Percentiles rank a stretch among this genome's conserved stretches.
Conservation (phyloP, 2,797 vertebrate genomes). For the Labeo calbasu region DNA sequence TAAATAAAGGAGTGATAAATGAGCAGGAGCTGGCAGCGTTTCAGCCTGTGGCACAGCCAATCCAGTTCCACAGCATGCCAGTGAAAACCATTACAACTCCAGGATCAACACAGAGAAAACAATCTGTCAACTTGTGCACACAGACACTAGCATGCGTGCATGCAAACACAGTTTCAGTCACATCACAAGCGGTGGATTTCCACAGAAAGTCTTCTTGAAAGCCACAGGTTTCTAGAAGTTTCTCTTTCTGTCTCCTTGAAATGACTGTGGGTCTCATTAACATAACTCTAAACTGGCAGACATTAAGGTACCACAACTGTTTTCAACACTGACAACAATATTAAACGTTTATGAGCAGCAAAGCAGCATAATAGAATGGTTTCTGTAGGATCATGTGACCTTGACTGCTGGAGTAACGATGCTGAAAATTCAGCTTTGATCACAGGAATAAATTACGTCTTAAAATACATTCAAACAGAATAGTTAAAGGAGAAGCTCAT, state of each 20-base stretch:
- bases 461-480: neutral
- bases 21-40: conserved; percentile 62
- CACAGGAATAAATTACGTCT: neutral
- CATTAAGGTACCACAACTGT: neutral
- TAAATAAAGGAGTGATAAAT: conserved; percentile 57
- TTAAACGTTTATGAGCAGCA: neutral
- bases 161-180: conserved; percentile 8
- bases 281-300: neutral
- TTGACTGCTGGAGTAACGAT: neutral
- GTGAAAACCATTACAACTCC: conserved; percentile 75
- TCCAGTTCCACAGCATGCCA: conserved; percentile 69
- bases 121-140: conserved; percentile 34
- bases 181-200: too few relatives aligned
- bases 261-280: neutral
- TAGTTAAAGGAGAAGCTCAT: too few relatives aligned
- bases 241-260: neutral
- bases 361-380: neutral
- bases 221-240: conserved; percentile 13
- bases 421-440: neutral
- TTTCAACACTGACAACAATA: neutral
- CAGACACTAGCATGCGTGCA: neutral
- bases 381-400: neutral
- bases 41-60: conserved; percentile 30
- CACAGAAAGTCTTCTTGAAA: neutral
- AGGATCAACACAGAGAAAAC: conserved; percentile 40